Evolutionary conservation across 1,140 invertebrate species (phyloP).

Genomic region (Euschistus heros): DNA sequence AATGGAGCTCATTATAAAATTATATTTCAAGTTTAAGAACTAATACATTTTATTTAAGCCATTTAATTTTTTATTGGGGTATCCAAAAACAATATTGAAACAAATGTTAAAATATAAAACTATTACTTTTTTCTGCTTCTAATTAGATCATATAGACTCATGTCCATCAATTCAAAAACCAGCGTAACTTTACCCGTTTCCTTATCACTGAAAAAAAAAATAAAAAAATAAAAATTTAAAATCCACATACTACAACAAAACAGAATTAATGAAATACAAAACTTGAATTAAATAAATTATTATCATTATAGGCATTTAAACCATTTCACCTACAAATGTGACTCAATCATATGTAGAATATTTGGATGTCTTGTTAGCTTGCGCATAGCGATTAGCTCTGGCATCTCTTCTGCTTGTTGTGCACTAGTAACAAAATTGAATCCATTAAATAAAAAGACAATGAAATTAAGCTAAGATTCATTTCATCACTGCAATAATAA

Average conservation of each 20-base stretch:
- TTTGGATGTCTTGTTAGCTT: conserved; percentile 48
- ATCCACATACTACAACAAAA: too few relatives aligned
- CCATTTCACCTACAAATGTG: conserved; percentile 44
- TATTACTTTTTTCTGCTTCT: conserved; percentile 38
- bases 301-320: neutral
- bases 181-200: conserved; percentile 44
- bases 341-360: conserved; percentile 49
- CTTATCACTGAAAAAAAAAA: conserved; percentile 38
- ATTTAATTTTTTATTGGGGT: too few relatives aligned
- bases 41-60: conserved; percentile 18
- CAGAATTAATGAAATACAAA: neutral
- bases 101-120: too few relatives aligned
- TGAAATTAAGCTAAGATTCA: too few relatives aligned
- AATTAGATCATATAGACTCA: conserved; percentile 56
- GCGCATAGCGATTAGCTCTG: conserved; percentile 49
- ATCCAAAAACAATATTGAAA: too few relatives aligned
- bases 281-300: neutral
- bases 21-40: neutral
- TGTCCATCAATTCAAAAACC: conserved; percentile 57
- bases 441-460: neutral
- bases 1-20: neutral
- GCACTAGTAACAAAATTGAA: conserved; percentile 35
- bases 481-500: conserved; percentile 19
- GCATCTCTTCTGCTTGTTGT: conserved; percentile 44
- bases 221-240: neutral